Evolutionary conservation across 2,888 invertebrate genomes (phyloP).

Genomic region (Cremastobaeus sp.): DNA sequence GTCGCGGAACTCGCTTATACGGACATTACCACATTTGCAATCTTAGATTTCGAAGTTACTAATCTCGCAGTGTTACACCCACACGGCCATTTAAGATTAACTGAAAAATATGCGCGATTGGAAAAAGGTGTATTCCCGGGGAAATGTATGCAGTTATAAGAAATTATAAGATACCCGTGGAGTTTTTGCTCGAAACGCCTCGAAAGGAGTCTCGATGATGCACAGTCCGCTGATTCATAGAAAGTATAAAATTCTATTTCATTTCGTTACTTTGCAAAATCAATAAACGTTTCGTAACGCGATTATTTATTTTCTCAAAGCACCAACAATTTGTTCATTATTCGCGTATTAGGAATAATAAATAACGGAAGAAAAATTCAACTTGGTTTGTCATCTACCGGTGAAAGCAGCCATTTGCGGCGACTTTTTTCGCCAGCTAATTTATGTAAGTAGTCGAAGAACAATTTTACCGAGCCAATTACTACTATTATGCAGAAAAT

Average conservation of each 20-base stretch:
- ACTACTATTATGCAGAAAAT: constrained; percentile 20
- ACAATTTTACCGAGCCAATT: constrained; percentile 30
- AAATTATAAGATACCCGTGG: constrained; percentile 28
- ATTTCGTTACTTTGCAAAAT: too few relatives aligned
- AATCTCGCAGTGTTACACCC: constrained; percentile 51
- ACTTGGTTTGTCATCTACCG: too few relatives aligned
- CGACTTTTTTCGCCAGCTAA: constrained; percentile 28
- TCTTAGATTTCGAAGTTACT: constrained; percentile 33
- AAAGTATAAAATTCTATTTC: too few relatives aligned
- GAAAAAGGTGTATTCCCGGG: constrained; percentile 24
- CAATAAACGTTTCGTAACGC: too few relatives aligned
- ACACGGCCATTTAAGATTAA: constrained; percentile 39
- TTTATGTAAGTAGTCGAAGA: constrained; percentile 26
- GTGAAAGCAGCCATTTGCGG: constrained; percentile 9
- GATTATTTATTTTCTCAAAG: too few relatives aligned
- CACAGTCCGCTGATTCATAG: too few relatives aligned
- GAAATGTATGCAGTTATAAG: constrained; percentile 21
- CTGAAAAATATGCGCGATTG: constrained; percentile 13
- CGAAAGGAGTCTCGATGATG: too few relatives aligned
- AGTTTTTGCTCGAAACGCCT: too few relatives aligned
- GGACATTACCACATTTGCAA: constrained; percentile 23
- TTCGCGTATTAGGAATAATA: too few relatives aligned
- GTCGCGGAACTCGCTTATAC: constrained; percentile 23
- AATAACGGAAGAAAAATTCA: too few relatives aligned
- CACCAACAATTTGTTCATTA: too few relatives aligned